Base-by-base conservation (phyloP, 2,113 vertebrate species). In the Amblyornis subalaris region DNA sequence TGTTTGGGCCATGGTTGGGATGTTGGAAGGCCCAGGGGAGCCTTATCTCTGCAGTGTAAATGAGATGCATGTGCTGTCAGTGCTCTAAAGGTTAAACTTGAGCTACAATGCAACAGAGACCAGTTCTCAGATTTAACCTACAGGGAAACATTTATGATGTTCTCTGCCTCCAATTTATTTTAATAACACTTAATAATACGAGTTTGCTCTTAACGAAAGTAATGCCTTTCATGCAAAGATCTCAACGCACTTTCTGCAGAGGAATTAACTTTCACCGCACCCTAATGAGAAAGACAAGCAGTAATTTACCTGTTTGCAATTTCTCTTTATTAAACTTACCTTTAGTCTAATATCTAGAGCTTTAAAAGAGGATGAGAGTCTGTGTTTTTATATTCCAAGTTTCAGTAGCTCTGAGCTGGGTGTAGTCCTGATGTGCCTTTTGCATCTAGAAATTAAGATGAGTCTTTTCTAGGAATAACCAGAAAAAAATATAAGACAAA, bases 171-270 rank as follows among this genome's bases (percentile, higher is more conserved):
- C 81, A 96, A 95, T 96, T 97, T 97, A 93, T 91, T 97, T 97
- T 97, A 97, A 97, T 96, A 95, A 95, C 73, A 79, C 81, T 95
- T 97, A 97, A 97, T 97, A 96, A 95, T 93, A 94, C 89, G 86
- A 74, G 38, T 91, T 88, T 88, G 45, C 36, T 95, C 79, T 93
- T 95, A 85, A 82, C 38, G 29, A 35, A 90, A 94, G 33, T 58
- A 94, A 61, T 92, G 66, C 21, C 90, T 96, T 97, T 97, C 85
- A 94, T 95, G 89, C 24, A 84, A 76, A 54, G 85, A 87, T 94
- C 54, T 91, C 85, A 96, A 95, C 97, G 55, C 33, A 91, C 55
- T 89, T 91, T 93, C 86, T 88, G 80, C 75, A 64, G 25, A 83
- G 58, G 67, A 60, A 86, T 94, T 95, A 91, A 92, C 88, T 96